Base-by-base conservation (phyloP, 2,113 vertebrate species). In the Pelecanoides urinatrix region DNA sequence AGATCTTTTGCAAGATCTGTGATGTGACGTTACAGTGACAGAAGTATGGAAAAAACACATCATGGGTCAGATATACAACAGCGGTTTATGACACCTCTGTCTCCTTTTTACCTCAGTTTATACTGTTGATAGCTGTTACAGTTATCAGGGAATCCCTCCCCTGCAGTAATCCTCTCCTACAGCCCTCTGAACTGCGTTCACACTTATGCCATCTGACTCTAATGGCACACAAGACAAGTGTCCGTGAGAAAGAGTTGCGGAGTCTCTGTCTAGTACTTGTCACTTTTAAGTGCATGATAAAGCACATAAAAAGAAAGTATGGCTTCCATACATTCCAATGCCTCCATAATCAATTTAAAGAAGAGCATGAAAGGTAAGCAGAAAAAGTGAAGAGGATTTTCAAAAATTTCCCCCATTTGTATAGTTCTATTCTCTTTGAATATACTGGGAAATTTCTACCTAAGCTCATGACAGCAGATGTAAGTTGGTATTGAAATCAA, bases 1-100 rank as follows among this genome's bases (percentile, higher is more conserved):
- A 59, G 3, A 34, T n/a, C 26, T 23, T 85, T 58, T n/a, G 30
- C 22, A 88, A 45, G 44, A 82, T 20, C 25, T 18, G 16, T 71
- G 19, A 30, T 38, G 6, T 10, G 32, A 42, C 25, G 19, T 22
- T 85, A 62, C 29, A 45, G 22, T 38, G 49, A 34, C 11, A 56
- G 49, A 55, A 76, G 7, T 3, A 11, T 4, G 26, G 71, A 11
- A 52, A 27, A 66, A 67, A 23, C 2, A 4, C 2, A 3, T 29
- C 16, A 52, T 0, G 0, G 3, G 2, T n/a, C n/a, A 72, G 55
- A 74, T 30, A 71, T 3, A 7, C 30, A 93, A 55, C 7, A 36
- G 32, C 5, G 71, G 8, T 40, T 84, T 44, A 25, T 42, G 67
- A 32, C 20, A 61, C 11, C 14, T 71, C 44, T 20, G 15, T 56